Conservation (phyloP, 2,888 invertebrate genomes). For the Drosophila planitibia region DNA sequence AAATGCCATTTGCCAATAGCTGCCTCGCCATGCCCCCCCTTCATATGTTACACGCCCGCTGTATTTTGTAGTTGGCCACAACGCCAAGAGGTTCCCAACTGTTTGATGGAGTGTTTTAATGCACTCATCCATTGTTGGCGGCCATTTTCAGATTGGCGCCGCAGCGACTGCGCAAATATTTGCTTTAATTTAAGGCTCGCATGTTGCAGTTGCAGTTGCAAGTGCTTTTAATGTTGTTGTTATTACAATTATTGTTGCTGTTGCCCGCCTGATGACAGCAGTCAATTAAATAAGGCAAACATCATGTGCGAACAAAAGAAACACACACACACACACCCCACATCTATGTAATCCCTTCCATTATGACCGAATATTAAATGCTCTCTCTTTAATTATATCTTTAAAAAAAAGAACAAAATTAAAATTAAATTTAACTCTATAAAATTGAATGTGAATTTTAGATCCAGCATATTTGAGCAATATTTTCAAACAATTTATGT, state of each 20-base stretch:
- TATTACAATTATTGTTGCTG: constrained; percentile 31
- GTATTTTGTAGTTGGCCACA: constrained; percentile 43
- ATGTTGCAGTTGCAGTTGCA: constrained; percentile 65
- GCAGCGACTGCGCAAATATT: constrained; percentile 74
- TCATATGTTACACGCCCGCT: constrained; percentile 38
- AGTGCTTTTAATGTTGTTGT: constrained; percentile 25
- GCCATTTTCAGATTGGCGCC: constrained; percentile 68
- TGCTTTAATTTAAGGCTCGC: constrained; percentile 77
- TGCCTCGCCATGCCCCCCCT: no score
- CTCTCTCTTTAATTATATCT: neutral
- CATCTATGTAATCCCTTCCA: neutral
- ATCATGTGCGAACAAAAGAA: constrained; percentile 35
- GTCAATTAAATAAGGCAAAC: constrained; percentile 77
- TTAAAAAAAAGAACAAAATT: neutral
- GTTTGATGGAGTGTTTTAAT: constrained; percentile 77
- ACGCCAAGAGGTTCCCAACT: constrained; percentile 63
- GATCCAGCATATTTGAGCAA: neutral
- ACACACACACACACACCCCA: neutral
- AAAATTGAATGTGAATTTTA: neutral
- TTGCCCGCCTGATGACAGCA: constrained; percentile 67
- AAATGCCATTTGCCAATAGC: constrained; percentile 61
- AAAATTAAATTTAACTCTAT: neutral
- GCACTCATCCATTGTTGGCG: constrained; percentile 72
- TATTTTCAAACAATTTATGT: neutral
- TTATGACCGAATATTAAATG: constrained; percentile 12